phyloP scores from a whole-genome alignment of 1,140 invertebrate species.

The Rhopalosiphum maidis region DNA sequence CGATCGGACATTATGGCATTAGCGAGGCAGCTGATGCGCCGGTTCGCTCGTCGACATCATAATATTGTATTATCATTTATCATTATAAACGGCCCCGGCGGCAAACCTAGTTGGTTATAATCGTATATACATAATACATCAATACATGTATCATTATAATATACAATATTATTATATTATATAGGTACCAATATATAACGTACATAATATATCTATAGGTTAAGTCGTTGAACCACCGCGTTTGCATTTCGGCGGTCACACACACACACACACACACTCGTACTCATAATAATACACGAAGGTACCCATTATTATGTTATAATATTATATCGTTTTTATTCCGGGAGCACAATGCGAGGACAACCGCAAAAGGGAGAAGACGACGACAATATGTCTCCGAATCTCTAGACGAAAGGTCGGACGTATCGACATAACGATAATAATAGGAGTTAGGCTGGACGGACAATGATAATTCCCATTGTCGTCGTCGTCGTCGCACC shows the following conservation, averaged over 20 bases:
- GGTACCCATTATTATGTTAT: not conserved
- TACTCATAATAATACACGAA: not conserved
- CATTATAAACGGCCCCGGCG: not conserved
- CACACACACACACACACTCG: not conserved
- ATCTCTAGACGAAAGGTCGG: not conserved
- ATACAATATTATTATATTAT: not conserved
- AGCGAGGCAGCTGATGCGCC: not conserved
- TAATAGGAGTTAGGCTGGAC: constrained; percentile 5
- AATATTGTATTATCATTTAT: not conserved
- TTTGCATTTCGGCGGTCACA: constrained; percentile 25
- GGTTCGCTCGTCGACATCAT: not conserved
- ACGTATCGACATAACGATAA: constrained; percentile 8
- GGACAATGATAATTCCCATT: constrained; percentile 5
- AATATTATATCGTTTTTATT: constrained; percentile 6
- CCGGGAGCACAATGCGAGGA: not conserved
- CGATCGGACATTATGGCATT: constrained; percentile 1
- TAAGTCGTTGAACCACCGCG: not conserved
- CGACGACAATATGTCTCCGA: constrained; percentile 12
- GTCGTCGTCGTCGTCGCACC: not conserved
- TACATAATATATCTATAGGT: not conserved
- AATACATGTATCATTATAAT: no score
- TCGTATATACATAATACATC: not conserved
- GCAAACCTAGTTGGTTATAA: not conserved
- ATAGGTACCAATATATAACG: not conserved
- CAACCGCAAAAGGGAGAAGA: not conserved